A percentile compares a stretch with the other conserved stretches of the same genome.
These are phyloP conservation scores for Odobenus rosmarus DNA, from an alignment of 2,113 vertebrate genomes.

Conservation along the genomic window DNA sequence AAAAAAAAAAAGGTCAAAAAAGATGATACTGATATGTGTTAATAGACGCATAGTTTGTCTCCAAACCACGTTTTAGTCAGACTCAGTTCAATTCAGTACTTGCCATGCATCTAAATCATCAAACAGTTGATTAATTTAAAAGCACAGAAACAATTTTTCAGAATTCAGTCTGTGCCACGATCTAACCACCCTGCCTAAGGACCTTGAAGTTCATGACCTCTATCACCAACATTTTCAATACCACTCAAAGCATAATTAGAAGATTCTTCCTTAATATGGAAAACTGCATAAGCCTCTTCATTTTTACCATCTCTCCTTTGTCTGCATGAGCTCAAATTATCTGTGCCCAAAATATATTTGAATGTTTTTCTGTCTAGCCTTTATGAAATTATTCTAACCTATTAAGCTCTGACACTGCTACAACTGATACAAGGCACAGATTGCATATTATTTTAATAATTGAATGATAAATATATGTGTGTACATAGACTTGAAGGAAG, in stretches of 20 bases:
- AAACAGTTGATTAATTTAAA: constrained; percentile 26
- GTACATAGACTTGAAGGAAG: constrained; percentile 20
- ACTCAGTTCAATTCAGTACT: not conserved
- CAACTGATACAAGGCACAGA: not conserved
- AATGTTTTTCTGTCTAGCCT: not conserved
- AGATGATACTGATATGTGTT: not conserved
- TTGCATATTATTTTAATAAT: constrained; percentile 11
- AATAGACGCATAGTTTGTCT: not conserved
- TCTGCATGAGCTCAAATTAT: constrained; percentile 41
- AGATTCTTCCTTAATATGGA: not conserved
- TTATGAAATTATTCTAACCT: constrained; percentile 43
- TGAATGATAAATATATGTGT: not conserved
- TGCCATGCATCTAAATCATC: not conserved
- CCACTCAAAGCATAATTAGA: not conserved
- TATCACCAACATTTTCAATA: not conserved
- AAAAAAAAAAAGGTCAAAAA: not conserved
- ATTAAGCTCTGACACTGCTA: not conserved
- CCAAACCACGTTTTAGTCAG: not conserved
- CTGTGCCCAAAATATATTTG: not conserved
- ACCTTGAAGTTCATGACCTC: not conserved
- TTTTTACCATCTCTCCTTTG: not conserved
- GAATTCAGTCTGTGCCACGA: not conserved
- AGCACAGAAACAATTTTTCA: not conserved
- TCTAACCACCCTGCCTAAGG: not conserved
- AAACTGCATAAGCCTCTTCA: not conserved